Base-by-base conservation (phyloP, 2,113 vertebrate species). In the Australoheros scitulus region DNA sequence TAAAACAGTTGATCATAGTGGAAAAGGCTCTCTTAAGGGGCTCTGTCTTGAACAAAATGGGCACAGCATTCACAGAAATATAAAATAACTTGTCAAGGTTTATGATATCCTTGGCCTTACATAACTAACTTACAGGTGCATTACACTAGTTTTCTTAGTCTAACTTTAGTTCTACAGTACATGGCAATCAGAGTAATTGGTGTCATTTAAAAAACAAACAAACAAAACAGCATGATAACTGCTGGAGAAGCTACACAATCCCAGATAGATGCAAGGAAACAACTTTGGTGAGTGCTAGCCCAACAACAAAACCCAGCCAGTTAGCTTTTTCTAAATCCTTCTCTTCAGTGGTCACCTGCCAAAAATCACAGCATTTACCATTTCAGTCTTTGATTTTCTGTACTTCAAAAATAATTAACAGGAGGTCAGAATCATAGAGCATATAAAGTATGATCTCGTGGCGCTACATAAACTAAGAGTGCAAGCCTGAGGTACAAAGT, bases 1-100 rank as follows among this genome's bases (percentile, higher is more conserved):
- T 87, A 89, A 89, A 92, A 90, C 77, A 58, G 29, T 89, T 86
- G 64, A 87, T 90, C 72, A 75, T 64, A 34, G 70, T 75, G 81
- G 61, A 84, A 91, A 92, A 88, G 88, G 65, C 86, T 87, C 79
- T 90, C 81, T 86, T 61, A 55, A 60, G 43, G 65, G 74, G 57
- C 32, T 47, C 58, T 76, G n/a, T 60, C 86, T 85, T 72, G 61
- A 89, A 85, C 81, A 18, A 36, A 79, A 76, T 18, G 55, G 59
- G 50, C 65, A 61, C 22, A 84, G 38, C 15, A 26, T 55, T 81
- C 56, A 68, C 61, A 80, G 22, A 85, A 57, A 85, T 38, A 74
- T 47, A 8, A n/a, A 72, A 57, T 56, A 55, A 70, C 59, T 58
- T 11, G 9, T 22, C 56, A 41, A 84, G 58, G 59, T 64, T 78